Evolutionary conservation across 35 echinoderm and acorn worm species (phyloP).

Genomic region (Ophioderma brevispina): DNA sequence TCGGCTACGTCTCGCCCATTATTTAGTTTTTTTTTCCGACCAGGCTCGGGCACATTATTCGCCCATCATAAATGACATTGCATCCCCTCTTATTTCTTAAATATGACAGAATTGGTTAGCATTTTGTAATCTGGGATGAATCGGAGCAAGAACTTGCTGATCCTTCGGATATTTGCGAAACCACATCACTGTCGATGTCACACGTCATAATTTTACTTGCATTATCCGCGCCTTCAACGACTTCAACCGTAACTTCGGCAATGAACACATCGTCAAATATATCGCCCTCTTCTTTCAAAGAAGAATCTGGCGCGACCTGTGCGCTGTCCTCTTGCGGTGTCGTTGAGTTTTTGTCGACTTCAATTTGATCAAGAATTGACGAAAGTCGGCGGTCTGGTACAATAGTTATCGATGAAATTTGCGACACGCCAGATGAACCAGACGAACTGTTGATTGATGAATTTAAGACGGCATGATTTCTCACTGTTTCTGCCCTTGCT

Average conservation of each 20-base stretch:
- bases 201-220: background rate
- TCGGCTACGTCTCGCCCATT: too few relatives aligned
- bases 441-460: background rate
- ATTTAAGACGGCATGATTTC: background rate
- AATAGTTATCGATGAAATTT: background rate
- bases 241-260: background rate
- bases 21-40: too few relatives aligned
- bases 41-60: too few relatives aligned
- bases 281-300: background rate
- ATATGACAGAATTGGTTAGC: too few relatives aligned
- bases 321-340: background rate
- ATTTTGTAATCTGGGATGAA: too few relatives aligned
- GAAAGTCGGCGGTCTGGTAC: background rate
- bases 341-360: background rate
- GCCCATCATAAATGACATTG: too few relatives aligned
- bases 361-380: constrained; percentile 2
- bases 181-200: background rate
- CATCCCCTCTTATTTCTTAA: too few relatives aligned
- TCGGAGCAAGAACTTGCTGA: background rate
- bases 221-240: background rate
- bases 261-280: background rate
- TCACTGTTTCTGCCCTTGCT: background rate
- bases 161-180: background rate
- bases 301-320: too few relatives aligned
- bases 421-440: background rate